A percentile compares a stretch with the other conserved stretches of the same genome.
Evolutionary conservation across 2,797 vertebrate species (phyloP).

Genomic region (Gobionotothen gibberifrons): DNA sequence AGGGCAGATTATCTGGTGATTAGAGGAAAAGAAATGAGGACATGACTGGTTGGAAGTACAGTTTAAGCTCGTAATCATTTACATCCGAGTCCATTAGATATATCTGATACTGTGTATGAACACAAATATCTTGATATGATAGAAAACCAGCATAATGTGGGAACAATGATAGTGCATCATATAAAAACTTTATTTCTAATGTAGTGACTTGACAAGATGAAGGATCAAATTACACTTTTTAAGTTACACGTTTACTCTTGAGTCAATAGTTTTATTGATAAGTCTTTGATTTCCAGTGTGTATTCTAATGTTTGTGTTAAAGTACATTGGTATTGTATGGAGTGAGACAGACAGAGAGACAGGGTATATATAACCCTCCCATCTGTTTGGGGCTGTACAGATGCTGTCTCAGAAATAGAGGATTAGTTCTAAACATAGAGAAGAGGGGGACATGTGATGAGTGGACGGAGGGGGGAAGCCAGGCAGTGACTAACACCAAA

Average conservation of each 20-base stretch:
- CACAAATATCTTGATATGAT: background rate
- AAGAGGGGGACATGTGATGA: constrained; percentile 49
- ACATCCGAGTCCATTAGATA: constrained; percentile 59
- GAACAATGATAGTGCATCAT: background rate
- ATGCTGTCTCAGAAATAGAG: constrained; percentile 75
- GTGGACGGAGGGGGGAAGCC: constrained; percentile 40
- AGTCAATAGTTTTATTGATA: constrained; percentile 9
- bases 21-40: constrained; percentile 46
- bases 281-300: constrained; percentile 13
- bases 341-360: constrained; percentile 41
- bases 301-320: constrained; percentile 25
- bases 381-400: constrained; percentile 68
- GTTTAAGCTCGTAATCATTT: constrained; percentile 53
- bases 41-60: constrained; percentile 17
- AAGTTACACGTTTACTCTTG: constrained; percentile 18
- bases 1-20: constrained; percentile 59
- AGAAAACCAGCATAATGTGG: background rate
- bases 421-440: constrained; percentile 77
- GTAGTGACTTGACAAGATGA: constrained; percentile 5
- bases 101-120: constrained; percentile 32
- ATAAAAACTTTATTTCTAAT: background rate
- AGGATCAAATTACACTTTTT: constrained; percentile 2
- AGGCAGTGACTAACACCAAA: constrained; percentile 57
- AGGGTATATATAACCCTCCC: constrained; percentile 66
- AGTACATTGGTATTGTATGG: constrained; percentile 18